phyloP scores from a whole-genome alignment of 2,113 vertebrate species.

The Caranx melampygus region DNA sequence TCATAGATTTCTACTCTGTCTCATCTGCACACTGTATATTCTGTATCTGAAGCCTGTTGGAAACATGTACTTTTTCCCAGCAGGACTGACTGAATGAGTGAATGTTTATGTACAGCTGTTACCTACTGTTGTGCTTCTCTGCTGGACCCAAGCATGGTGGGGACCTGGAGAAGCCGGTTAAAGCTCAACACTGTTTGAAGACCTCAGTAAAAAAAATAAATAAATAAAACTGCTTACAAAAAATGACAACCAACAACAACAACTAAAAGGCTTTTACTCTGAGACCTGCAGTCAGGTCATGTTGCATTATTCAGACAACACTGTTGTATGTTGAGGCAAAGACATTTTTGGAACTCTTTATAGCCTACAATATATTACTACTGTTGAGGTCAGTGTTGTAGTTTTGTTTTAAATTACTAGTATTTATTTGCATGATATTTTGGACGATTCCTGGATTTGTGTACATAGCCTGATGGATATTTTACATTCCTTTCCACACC shows the following conservation, averaged over 20 bases:
- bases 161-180: constrained; percentile 40
- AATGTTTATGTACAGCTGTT: constrained; percentile 70
- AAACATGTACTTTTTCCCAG: constrained; percentile 44
- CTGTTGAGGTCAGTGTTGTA: constrained; percentile 75
- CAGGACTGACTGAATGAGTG: constrained; percentile 65
- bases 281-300: constrained; percentile 43
- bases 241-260: constrained; percentile 2
- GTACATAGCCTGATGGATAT: constrained; percentile 72
- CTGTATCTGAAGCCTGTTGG: constrained; percentile 51
- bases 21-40: constrained; percentile 48
- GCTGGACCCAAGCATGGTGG: constrained; percentile 72
- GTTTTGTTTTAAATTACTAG: constrained; percentile 61
- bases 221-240: too few species aligned
- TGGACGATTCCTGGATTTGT: constrained; percentile 64
- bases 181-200: constrained; percentile 57
- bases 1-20: constrained; percentile 43
- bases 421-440: constrained; percentile 81
- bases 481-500: constrained; percentile 72
- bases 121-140: constrained; percentile 61
- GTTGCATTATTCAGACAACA: constrained; percentile 50
- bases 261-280: constrained; percentile 27
- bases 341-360: constrained; percentile 63
- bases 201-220: constrained; percentile 52
- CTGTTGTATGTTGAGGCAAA: constrained; percentile 48
- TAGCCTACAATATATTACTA: constrained; percentile 66